A percentile compares a stretch with the other conserved stretches of the same genome.
Conservation (phyloP, 2,113 vertebrate species). For the Hippotragus niger region DNA sequence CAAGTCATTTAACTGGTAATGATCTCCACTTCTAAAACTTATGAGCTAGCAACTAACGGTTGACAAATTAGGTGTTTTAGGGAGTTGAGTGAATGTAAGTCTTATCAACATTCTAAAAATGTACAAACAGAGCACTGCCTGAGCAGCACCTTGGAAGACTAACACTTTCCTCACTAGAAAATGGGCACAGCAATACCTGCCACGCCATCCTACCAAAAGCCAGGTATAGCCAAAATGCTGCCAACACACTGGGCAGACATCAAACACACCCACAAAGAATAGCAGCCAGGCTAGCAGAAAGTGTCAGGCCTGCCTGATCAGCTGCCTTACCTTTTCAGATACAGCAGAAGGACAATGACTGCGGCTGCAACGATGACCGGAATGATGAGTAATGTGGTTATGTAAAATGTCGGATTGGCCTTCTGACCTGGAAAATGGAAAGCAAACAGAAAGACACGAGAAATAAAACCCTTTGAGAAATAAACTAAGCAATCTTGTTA, state of each 20-base stretch:
- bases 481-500: background rate
- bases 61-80: background rate
- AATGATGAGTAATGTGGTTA: slow-evolving; percentile 55
- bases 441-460: slow-evolving; percentile 2
- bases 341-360: slow-evolving; percentile 65
- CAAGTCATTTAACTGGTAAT: background rate
- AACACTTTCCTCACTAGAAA: background rate
- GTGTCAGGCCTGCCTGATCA: background rate
- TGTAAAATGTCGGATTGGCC: slow-evolving; percentile 46
- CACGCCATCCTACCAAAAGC: background rate
- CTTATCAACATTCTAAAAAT: background rate
- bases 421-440: slow-evolving; percentile 50
- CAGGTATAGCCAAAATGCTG: background rate
- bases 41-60: background rate
- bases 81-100: background rate
- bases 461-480: background rate
- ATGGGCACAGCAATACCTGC: background rate
- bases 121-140: background rate
- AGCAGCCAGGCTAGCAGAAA: background rate
- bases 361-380: slow-evolving; percentile 49
- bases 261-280: background rate
- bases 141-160: background rate
- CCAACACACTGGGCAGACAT: background rate
- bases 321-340: slow-evolving; percentile 69
- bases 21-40: slow-evolving; percentile 14